phyloP scores from a whole-genome alignment of 2,113 vertebrate genomes.

The Chamaea fasciata region DNA sequence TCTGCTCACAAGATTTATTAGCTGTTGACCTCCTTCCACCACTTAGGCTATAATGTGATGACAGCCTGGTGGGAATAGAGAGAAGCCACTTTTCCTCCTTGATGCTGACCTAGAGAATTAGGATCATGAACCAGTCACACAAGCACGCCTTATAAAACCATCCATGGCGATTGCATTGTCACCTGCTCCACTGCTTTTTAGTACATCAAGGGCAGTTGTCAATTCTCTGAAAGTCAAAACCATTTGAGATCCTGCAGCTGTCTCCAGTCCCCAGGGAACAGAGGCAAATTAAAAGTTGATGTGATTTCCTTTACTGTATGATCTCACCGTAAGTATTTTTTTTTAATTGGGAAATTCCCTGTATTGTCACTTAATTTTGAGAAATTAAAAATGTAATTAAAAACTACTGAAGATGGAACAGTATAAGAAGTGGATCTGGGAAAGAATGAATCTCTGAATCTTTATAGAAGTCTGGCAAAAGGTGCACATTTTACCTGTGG shows the following conservation, averaged over 20 bases:
- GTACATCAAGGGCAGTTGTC: background rate
- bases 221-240: conserved; percentile 6
- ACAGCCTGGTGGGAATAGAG: background rate
- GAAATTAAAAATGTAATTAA: background rate
- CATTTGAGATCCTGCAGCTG: background rate
- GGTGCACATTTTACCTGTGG: accelerated
- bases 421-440: background rate
- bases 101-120: conserved; percentile 26
- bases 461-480: background rate
- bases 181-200: conserved; percentile 5
- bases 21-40: background rate
- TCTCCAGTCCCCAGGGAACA: background rate
- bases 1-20: conserved; percentile 45
- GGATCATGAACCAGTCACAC: conserved; percentile 14
- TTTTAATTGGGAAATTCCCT: background rate
- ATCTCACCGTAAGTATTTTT: background rate
- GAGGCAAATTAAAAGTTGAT: background rate
- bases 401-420: background rate
- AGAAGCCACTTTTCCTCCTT: conserved; percentile 20
- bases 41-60: conserved; percentile 16
- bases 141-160: background rate
- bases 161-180: background rate
- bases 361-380: background rate
- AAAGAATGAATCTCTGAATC: background rate
- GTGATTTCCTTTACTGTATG: background rate